Base-by-base conservation (phyloP, 2,113 vertebrate species). In the Petrocephalus zakoni region DNA sequence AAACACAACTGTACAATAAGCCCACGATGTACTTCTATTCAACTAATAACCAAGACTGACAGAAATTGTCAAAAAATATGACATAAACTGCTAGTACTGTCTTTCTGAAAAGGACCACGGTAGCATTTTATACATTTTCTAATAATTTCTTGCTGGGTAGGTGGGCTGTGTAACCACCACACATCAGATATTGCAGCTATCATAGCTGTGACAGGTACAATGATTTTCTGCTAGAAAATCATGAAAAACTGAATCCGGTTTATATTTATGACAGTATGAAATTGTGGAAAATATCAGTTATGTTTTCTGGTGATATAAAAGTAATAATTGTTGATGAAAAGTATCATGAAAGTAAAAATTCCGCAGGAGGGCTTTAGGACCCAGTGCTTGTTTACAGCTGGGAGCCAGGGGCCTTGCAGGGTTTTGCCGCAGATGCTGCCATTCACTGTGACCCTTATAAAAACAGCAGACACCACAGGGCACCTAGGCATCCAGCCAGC, bases 21-120 rank as follows among this genome's bases (percentile, higher is more conserved):
- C 29, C 56, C 46, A 6, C 9, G 25, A 25, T 3, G 6, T 34
- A 37, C 15, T 51, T 19, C 47, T 9, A 86, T 55, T 17, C 68
- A 88, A 47, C 46, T 51, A 72, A 52, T 75, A 55, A 21, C 34
- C 8, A 42, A 87, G 42, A 42, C 29, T 87, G 68, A 42, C 49
- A 88, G 83, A 51, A 85, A 9, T 25, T 85, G 34, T 81, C 29
- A 81, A 47, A 81, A 75, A 75, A 86, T 46, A 84, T 84, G 17
- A 51, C 5, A 49, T 47, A 11, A n/a, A 81, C 25, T 78, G 52
- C 55, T 46, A 58, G 17, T 21, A 19, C 21, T 64, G 19, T 64
- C 55, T 42, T 29, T 75, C 11, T 75, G 1, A 75, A 75, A 68
- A 51, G n/a, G 49, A 34, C 49, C n/a, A 29, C 4, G 15, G 25